A percentile compares a stretch with the other conserved stretches of the same genome.
Conservation (phyloP, 2,888 invertebrate genomes). For the Augochlorella aurata region DNA sequence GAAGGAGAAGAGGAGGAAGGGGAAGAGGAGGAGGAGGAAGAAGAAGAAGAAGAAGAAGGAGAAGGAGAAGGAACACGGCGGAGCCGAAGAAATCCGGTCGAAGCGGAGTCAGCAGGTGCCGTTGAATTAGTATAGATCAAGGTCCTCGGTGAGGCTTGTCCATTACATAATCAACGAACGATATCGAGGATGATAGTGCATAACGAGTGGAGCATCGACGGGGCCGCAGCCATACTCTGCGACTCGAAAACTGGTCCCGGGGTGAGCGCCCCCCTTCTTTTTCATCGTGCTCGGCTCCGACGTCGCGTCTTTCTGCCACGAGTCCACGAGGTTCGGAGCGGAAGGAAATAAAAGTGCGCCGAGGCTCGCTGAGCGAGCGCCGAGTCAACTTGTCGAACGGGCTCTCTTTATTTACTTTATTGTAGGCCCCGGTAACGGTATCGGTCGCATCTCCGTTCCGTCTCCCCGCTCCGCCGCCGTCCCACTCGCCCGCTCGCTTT, state of each 20-base stretch:
- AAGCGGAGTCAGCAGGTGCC: slow-evolving; percentile 71
- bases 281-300: slow-evolving; percentile 15
- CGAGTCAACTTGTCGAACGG: slow-evolving; percentile 70
- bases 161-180: slow-evolving; percentile 70
- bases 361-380: slow-evolving; percentile 51
- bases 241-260: slow-evolving; percentile 57
- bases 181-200: slow-evolving; percentile 71
- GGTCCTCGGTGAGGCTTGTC: slow-evolving; percentile 63
- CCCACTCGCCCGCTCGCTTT: background rate
- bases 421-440: slow-evolving; percentile 79
- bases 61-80: background rate
- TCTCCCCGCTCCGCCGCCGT: slow-evolving; percentile 5
- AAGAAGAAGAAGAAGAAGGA: background rate
- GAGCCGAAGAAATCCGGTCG: slow-evolving; percentile 35
- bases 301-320: slow-evolving; percentile 31
- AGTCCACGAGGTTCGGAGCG: slow-evolving; percentile 36
- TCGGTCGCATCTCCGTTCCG: slow-evolving; percentile 70
- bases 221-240: slow-evolving; percentile 24
- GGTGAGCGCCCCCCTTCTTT: slow-evolving; percentile 44
- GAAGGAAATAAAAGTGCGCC: slow-evolving; percentile 70
- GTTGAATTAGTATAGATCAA: slow-evolving; percentile 64
- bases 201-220: slow-evolving; percentile 54
- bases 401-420: slow-evolving; percentile 81
- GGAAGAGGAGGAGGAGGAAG: background rate
- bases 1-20: background rate